Evolutionary conservation across 2,888 invertebrate genomes (phyloP).

Genomic region (Tenthredo distinguenda): DNA sequence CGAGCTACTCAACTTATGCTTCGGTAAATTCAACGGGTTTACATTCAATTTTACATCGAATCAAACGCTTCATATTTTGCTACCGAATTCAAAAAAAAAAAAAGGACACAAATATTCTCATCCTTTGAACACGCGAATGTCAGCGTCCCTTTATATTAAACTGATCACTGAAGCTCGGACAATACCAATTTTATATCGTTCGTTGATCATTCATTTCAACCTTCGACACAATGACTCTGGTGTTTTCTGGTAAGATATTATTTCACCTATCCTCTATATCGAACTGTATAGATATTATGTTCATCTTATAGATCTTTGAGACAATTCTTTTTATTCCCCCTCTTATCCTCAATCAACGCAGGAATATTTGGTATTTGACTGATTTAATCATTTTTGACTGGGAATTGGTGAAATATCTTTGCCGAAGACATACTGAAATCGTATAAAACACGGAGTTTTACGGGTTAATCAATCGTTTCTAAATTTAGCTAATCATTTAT

Average conservation of each 20-base stretch:
- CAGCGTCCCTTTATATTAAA: background rate
- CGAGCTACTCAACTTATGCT: constrained; percentile 3
- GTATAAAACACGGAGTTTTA: background rate
- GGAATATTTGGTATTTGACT: background rate
- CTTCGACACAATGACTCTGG: constrained; percentile 28
- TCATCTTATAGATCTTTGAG: background rate
- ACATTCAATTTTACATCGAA: background rate
- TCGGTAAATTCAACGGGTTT: background rate
- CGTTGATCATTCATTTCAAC: background rate
- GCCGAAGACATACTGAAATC: background rate
- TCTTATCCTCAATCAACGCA: background rate
- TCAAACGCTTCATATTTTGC: background rate
- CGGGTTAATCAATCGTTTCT: background rate
- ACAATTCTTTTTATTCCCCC: background rate
- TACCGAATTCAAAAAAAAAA: background rate
- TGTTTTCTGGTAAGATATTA: constrained; percentile 40
- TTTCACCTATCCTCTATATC: background rate
- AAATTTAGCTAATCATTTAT: background rate
- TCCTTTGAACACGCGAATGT: background rate
- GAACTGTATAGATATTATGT: background rate
- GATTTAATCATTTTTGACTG: background rate
- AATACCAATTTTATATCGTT: background rate
- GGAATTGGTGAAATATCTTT: background rate
- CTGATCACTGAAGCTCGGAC: background rate
- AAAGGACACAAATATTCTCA: too few species aligned